Evolutionary conservation across 1,140 invertebrate genomes (phyloP), one percentile per base, ranked within the genome.

Genomic region (Patella vulgata): DNA sequence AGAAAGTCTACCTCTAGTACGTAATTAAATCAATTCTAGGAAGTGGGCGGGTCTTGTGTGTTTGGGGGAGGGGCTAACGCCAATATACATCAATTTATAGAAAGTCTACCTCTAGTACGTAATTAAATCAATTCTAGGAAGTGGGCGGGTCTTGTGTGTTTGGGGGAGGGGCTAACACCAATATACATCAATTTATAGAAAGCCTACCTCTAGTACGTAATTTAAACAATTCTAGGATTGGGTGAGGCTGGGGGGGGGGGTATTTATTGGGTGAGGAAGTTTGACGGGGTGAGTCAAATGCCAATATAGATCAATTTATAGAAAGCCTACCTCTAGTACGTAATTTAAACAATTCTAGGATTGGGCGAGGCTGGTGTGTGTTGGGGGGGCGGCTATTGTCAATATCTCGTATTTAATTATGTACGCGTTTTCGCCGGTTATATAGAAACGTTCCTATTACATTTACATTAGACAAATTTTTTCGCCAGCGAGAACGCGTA

Each of bases 281-380:
- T n/a, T 11, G n/a, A 40, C n/a, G 6, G 6, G 43, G n/a, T 19
- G n/a, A 9, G n/a, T 6, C n/a, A 46, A 59, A 59, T 36, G 78
- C 80, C 11, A 77, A 78, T 64, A 74, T 75, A 31, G 76, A 81
- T 65, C 67, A 77, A 33, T 83, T 83, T 59, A 81, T 83, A 23
- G 48, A 61, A 21, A 66, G 64, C 4, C 59, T 83, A n/a, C 81
- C 82, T 12, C 39, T 66, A 50, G 70, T 63, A 63, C 23, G 44
- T 53, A 8, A 17, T 8, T 52, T 3, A 27, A 25, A 58, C n/a
- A 40, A 11, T 11, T 40, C 9, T 40, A 40, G 43, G n/a, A 9
- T n/a, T n/a, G n/a, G n/a, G 5, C 8, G 43, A 46, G 6, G n/a
- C n/a, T n/a, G 8, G n/a, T 46, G 43, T 9, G n/a, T n/a, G 23